Base-by-base conservation (phyloP, 2,888 invertebrate genomes). In the Phortica okadai region DNA sequence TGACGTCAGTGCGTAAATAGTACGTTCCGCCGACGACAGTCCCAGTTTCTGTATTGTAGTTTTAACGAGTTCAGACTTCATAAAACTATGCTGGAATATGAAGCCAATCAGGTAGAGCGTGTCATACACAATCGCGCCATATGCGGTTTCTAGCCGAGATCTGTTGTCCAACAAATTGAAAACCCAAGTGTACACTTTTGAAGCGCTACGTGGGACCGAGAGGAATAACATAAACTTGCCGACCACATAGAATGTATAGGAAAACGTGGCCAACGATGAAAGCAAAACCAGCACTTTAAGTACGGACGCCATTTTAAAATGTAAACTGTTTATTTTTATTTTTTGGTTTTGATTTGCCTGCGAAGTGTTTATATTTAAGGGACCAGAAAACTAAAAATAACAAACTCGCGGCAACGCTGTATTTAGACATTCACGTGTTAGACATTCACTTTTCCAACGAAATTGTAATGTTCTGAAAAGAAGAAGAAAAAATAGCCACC, bases 1-100 rank as follows among this genome's bases (percentile, higher is more conserved):
- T 81, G 93, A 92, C 79, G 91, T 88, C 85, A 93, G 89, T 76
- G 92, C 90, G 88, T 93, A 93, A 84, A 93, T 90, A 85, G 92
- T 89, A 76, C 93, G 88, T 81, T 92, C 92, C 1, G 91, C 88
- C 58, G 91, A 91, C 74, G 91, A 88, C 42, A 94, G 84, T 0
- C 91, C 88, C 42, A 93, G 81, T 70, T 89, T 92, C 69, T 89
- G 79, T 77, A 93, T 89, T 33, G 92, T 79, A 69, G 90, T 85
- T 85, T 93, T 94, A 1, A 93, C 83, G 45, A 89, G 77, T 1
- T 90, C 89, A 69, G 92, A 92, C 75, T 93, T 93, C 92, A 94
- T 92, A 50, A 93, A 83, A 33, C 94, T 93, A 82, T 94, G 94
- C 87, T 93, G 94, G 5, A 94, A 86, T 77, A 94, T 92, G 83